phyloP scores from a whole-genome alignment of 1,140 invertebrate species.

The Platyura marginata region DNA sequence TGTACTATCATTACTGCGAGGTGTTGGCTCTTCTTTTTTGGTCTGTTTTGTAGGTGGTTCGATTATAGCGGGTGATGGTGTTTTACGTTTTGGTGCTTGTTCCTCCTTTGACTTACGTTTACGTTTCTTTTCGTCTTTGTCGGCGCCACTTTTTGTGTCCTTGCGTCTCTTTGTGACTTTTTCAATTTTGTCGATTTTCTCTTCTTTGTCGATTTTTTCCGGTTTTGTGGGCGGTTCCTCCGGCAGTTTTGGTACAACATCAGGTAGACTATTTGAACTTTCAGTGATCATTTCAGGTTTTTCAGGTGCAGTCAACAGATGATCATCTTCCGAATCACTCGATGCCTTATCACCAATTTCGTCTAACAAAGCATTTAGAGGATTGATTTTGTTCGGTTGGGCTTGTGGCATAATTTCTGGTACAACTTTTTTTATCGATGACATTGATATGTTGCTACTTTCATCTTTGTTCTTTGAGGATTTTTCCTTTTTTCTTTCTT shows the following conservation, averaged over 20 bases:
- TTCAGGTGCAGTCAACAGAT: background rate
- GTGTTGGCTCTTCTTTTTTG: constrained; percentile 13
- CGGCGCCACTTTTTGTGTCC: constrained; percentile 9
- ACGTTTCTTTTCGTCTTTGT: constrained; percentile 34
- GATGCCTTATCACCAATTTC: background rate
- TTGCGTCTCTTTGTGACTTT: constrained; percentile 14
- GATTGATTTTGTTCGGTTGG: background rate
- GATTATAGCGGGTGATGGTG: constrained; percentile 9
- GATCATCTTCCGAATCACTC: constrained; percentile 1
- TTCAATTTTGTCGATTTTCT: constrained; percentile 23
- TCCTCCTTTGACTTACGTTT: constrained; percentile 28
- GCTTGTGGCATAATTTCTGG: background rate
- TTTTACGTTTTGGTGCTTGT: constrained; percentile 7
- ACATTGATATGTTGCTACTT: constrained; percentile 8
- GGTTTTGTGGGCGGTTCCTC: constrained; percentile 7
- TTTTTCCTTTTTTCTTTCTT: constrained; percentile 22
- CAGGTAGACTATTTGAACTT: constrained; percentile 23
- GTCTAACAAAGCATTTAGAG: background rate
- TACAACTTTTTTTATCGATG: background rate
- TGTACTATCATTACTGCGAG: background rate
- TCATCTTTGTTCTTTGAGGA: constrained; percentile 21
- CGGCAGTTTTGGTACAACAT: constrained; percentile 13
- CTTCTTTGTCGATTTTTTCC: no score
- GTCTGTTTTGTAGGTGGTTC: constrained; percentile 17
- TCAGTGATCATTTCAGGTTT: constrained; percentile 7